Percentiles rank a stretch among this genome's conserved stretches.
phyloP scores from a whole-genome alignment of 2,888 invertebrate species.

The Dasypolia templi region DNA sequence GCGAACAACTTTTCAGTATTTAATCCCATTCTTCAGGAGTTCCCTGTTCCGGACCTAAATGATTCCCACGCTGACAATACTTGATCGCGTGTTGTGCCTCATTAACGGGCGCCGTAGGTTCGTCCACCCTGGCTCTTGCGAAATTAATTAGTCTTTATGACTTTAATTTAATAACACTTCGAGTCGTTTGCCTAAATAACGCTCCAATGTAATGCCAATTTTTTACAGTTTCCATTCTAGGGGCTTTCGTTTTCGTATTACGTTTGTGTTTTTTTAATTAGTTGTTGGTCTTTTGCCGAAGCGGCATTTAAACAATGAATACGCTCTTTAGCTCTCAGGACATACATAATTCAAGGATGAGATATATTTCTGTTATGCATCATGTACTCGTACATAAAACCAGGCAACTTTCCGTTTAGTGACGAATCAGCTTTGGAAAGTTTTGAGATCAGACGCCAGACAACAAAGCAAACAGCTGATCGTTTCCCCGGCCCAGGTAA shows the following conservation, averaged over 20 bases:
- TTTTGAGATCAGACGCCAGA: slow-evolving; percentile 48
- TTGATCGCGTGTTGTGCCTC: slow-evolving; percentile 31
- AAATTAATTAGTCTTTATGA: slow-evolving; percentile 30
- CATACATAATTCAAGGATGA: slow-evolving; percentile 3
- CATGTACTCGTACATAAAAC: slow-evolving; percentile 2
- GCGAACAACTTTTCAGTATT: neutral
- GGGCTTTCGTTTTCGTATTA: neutral
- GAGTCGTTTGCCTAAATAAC: slow-evolving; percentile 10
- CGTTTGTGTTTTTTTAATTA: neutral
- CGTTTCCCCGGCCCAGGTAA: slow-evolving; percentile 2
- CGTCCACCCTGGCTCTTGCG: slow-evolving; percentile 21
- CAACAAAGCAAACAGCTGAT: slow-evolving; percentile 50
- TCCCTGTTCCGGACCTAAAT: neutral
- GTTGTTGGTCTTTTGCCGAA: neutral
- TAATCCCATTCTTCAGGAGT: neutral
- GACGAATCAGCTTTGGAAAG: slow-evolving; percentile 46
- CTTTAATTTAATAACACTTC: slow-evolving; percentile 12
- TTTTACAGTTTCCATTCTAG: neutral
- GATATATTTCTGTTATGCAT: neutral
- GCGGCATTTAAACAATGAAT: neutral
- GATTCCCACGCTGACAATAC: slow-evolving; percentile 21
- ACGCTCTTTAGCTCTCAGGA: neutral
- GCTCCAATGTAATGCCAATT: slow-evolving; percentile 4
- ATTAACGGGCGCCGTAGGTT: slow-evolving; percentile 11
- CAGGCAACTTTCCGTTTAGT: slow-evolving; percentile 15